A percentile compares a stretch with the other conserved stretches of the same genome.
phyloP scores from a whole-genome alignment of 2,888 invertebrate genomes.

The Caenorhabditis drosophilae region DNA sequence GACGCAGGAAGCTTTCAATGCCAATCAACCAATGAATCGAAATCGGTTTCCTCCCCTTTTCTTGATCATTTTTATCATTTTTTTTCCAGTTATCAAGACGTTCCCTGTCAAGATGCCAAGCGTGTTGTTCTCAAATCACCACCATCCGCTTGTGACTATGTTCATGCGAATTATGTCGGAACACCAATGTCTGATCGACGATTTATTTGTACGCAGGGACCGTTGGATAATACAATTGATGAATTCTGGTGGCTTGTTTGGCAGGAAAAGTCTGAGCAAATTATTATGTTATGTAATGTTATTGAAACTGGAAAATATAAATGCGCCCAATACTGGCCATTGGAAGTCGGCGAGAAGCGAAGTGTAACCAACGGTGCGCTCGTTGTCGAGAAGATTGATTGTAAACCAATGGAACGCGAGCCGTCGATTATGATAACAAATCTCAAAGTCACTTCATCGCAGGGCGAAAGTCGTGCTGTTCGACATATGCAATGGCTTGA shows the following conservation, averaged over 20 bases:
- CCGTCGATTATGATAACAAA: conserved; percentile 19
- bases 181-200: conserved; percentile 41
- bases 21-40: conserved; percentile 21
- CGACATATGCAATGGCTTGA: conserved; percentile 54
- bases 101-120: conserved; percentile 52
- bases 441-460: conserved; percentile 8
- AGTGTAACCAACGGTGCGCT: conserved; percentile 13
- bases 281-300: conserved; percentile 54
- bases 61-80: too few species aligned
- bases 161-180: conserved; percentile 57
- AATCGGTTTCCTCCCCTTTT: too few species aligned
- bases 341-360: conserved; percentile 22
- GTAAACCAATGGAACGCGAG: conserved; percentile 23
- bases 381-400: conserved; percentile 18
- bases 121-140: conserved; percentile 46
- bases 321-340: conserved; percentile 74
- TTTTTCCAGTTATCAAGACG: conserved; percentile 56
- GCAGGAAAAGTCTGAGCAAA: conserved; percentile 37
- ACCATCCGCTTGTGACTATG: conserved; percentile 42
- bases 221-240: conserved; percentile 39
- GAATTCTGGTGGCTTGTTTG: conserved; percentile 48
- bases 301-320: conserved; percentile 74
- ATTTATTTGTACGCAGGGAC: conserved; percentile 58
- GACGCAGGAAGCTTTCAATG: conserved; percentile 41
- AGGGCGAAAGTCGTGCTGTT: conserved; percentile 7